These are phyloP conservation scores for Meta bourneti DNA, from an alignment of 2,888 invertebrate species.

Conservation along the genomic window DNA sequence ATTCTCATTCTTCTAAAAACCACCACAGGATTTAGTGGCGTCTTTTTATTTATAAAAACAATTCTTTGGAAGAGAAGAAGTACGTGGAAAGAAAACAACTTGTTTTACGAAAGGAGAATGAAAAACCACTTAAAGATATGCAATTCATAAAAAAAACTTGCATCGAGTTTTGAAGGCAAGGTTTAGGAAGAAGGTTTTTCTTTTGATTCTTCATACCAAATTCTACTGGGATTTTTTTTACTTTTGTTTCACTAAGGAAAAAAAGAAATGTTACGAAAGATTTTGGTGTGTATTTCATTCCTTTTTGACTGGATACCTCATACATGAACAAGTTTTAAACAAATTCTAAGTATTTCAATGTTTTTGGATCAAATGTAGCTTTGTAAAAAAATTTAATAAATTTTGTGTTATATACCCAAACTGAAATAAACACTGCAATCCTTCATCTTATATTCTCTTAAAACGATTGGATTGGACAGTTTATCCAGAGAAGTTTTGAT, in stretches of 20 bases:
- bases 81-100: slow-evolving; percentile 3
- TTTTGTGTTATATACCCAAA: too few species aligned
- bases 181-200: background rate
- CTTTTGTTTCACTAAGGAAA: background rate
- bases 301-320: too few species aligned
- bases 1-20: background rate
- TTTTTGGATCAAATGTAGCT: too few species aligned
- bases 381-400: too few species aligned
- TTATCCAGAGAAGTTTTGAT: too few species aligned
- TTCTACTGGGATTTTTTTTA: background rate
- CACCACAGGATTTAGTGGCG: background rate
- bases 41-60: background rate
- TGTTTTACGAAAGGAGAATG: slow-evolving; percentile 13
- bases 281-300: too few species aligned
- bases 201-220: background rate
- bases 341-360: too few species aligned
- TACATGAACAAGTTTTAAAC: too few species aligned
- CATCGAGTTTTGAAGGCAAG: background rate
- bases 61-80: background rate
- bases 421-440: too few species aligned
- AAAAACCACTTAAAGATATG: slow-evolving; percentile 23
- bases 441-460: too few species aligned
- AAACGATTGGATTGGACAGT: too few species aligned
- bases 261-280: background rate
- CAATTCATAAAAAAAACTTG: background rate